phyloP scores from a whole-genome alignment of 2,797 vertebrate genomes.

The Chiloscyllium punctatum region DNA sequence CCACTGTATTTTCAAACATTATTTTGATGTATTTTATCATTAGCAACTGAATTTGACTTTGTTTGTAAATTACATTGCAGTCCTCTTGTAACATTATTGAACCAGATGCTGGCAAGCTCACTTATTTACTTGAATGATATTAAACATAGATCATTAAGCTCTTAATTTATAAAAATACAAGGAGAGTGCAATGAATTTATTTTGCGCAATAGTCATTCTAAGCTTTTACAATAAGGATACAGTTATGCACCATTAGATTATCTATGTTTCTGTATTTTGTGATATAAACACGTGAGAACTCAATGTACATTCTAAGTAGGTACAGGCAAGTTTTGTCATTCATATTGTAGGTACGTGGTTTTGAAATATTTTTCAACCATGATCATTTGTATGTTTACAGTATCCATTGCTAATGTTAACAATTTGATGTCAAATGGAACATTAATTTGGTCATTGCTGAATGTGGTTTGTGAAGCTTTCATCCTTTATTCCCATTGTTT shows the following conservation, averaged over 20 bases:
- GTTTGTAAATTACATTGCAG: conserved; percentile 28
- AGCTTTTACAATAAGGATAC: background rate
- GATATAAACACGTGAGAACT: background rate
- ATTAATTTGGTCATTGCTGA: background rate
- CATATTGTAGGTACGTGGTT: background rate
- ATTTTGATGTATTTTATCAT: background rate
- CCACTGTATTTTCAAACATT: background rate
- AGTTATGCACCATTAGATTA: background rate
- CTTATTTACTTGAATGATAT: background rate
- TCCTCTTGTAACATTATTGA: conserved; percentile 7
- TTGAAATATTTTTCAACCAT: background rate
- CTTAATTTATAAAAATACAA: background rate
- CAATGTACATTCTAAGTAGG: background rate
- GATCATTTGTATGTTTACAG: background rate
- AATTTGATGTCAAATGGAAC: background rate
- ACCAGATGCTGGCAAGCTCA: background rate
- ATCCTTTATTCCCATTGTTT: background rate
- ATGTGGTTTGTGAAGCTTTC: background rate
- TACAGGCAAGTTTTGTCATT: background rate
- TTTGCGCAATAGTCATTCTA: background rate
- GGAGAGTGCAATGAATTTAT: conserved; percentile 18
- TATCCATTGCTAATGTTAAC: background rate
- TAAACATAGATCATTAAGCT: background rate
- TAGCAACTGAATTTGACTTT: conserved; percentile 21
- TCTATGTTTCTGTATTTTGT: background rate